phyloP scores from a whole-genome alignment of 2,888 invertebrate genomes.

The Synanthedon formicaeformis region DNA sequence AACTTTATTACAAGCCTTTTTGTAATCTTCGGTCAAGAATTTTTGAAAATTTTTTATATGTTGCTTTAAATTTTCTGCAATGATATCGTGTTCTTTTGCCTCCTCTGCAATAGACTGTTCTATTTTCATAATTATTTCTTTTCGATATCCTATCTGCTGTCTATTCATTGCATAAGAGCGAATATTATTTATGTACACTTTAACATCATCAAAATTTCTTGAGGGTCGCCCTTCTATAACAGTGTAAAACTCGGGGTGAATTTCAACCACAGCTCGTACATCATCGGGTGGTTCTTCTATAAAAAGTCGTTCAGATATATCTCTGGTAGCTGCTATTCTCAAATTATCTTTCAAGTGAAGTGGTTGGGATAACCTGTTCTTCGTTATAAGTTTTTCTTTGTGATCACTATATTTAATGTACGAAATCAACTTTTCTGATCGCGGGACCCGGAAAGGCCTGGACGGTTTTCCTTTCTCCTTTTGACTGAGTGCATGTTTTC shows the following conservation, averaged over 20 bases:
- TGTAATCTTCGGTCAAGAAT: slow-evolving; percentile 60
- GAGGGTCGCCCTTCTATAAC: slow-evolving; percentile 73
- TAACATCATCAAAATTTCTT: slow-evolving; percentile 68
- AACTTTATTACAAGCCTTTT: slow-evolving; percentile 46
- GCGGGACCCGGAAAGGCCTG: slow-evolving; percentile 46
- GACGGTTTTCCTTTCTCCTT: slow-evolving; percentile 14
- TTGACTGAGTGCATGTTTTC: slow-evolving; percentile 34
- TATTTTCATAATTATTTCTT: slow-evolving; percentile 50
- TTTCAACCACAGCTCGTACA: slow-evolving; percentile 72
- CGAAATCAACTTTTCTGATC: slow-evolving; percentile 51
- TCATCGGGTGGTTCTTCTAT: slow-evolving; percentile 67
- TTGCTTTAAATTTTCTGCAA: slow-evolving; percentile 37
- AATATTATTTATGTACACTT: slow-evolving; percentile 68
- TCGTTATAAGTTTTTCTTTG: slow-evolving; percentile 37
- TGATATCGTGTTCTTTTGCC: slow-evolving; percentile 31
- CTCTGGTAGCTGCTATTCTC: slow-evolving; percentile 52
- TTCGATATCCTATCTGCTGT: slow-evolving; percentile 59
- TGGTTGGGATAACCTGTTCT: slow-evolving; percentile 35
- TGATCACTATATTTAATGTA: slow-evolving; percentile 60
- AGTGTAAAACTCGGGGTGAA: slow-evolving; percentile 75
- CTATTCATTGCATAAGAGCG: slow-evolving; percentile 60
- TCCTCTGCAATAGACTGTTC: slow-evolving; percentile 43
- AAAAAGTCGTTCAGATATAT: slow-evolving; percentile 69
- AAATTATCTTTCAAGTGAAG: slow-evolving; percentile 51
- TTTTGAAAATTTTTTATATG: slow-evolving; percentile 57